Conservation (phyloP, 2,797 vertebrate genomes). For the Florisuga fusca region DNA sequence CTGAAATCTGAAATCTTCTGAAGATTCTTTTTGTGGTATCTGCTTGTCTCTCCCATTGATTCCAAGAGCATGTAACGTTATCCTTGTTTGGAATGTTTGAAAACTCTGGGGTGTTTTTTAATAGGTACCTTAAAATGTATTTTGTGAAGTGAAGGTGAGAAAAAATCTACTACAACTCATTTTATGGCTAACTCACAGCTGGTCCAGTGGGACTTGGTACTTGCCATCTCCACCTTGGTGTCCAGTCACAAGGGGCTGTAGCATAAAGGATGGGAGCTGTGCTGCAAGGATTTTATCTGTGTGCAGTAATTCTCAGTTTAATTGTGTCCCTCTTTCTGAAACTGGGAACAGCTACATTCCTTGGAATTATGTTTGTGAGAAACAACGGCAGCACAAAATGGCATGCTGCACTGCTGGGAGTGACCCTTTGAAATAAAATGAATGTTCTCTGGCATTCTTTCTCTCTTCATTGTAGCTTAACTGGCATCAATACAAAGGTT, state of each 20-base stretch:
- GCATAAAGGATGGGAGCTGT: background rate
- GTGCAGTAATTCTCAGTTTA: constrained; percentile 6
- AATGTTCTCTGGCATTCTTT: constrained; percentile 74
- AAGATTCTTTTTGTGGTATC: background rate
- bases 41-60: background rate
- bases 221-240: background rate
- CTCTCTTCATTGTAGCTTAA: constrained; percentile 75
- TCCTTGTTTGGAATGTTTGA: background rate
- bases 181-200: background rate
- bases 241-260: background rate
- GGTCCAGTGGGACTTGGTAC: background rate
- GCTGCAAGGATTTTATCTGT: background rate
- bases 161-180: background rate
- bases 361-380: constrained; percentile 48
- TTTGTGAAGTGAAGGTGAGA: background rate
- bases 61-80: background rate
- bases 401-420: constrained; percentile 67
- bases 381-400: constrained; percentile 32
- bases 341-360: constrained; percentile 15
- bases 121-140: background rate
- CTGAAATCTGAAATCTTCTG: no score
- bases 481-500: constrained; percentile 78
- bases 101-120: background rate
- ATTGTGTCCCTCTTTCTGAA: constrained; percentile 45
- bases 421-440: constrained; percentile 78